A percentile compares a stretch with the other conserved stretches of the same genome.
phyloP scores from a whole-genome alignment of 2,797 vertebrate genomes.

The Chelonia mydas region DNA sequence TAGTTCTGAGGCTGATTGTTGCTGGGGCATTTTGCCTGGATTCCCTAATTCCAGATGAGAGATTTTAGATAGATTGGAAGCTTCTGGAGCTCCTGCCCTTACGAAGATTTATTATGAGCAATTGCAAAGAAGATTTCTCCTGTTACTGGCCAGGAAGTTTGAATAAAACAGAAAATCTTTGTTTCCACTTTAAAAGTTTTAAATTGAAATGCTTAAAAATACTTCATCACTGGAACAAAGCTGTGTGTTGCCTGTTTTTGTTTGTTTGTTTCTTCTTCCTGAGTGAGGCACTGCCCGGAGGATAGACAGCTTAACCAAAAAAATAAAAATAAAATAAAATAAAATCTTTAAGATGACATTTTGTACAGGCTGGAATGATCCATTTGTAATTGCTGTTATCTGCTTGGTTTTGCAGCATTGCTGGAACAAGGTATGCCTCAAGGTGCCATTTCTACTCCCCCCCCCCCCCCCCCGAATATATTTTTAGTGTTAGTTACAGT shows the following conservation, averaged over 20 bases:
- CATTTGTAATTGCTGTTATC: rapidly evolving
- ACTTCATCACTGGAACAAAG: neutral
- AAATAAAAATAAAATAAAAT: too few relatives aligned
- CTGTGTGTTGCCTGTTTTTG: too few relatives aligned
- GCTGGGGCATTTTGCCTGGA: neutral
- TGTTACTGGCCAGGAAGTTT: too few relatives aligned
- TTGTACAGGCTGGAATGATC: rapidly evolving
- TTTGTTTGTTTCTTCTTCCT: neutral
- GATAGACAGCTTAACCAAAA: neutral
- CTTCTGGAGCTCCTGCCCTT: neutral
- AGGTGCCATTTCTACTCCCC: rapidly evolving
- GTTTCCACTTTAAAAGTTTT: neutral
- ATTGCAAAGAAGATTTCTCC: neutral
- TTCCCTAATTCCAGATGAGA: neutral
- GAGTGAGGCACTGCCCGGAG: neutral
- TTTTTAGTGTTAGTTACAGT: neutral
- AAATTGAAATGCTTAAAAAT: rapidly evolving
- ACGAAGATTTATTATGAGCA: neutral
- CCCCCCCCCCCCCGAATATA: rapidly evolving
- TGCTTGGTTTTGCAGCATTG: rapidly evolving
- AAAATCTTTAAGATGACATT: rapidly evolving
- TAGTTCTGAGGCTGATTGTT: rapidly evolving
- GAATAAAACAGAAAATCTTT: neutral
- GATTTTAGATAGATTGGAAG: neutral
- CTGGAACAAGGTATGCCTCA: rapidly evolving